Base-by-base conservation (phyloP, 2,888 invertebrate species). In the Epicampocera succincta region DNA sequence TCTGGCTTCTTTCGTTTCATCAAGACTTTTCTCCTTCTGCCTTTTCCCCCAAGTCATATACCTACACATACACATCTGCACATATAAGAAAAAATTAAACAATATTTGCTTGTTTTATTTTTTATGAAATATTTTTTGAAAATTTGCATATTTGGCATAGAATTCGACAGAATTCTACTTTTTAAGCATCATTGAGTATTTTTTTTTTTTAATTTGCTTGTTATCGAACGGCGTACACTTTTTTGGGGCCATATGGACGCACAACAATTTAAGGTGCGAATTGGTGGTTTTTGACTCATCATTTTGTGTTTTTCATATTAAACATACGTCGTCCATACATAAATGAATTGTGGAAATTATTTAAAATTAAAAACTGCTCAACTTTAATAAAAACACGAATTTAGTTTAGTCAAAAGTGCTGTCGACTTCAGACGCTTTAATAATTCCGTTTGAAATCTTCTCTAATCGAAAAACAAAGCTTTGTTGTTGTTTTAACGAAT, bases 161-260 rank as follows among this genome's bases (percentile, higher is more conserved):
- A 74, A 65, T 83, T 74, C 21, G 38, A 50, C 25, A 54, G 48
- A 40, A 40, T 54, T 58, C 56, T 66, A 33, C 46, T 56, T 42
- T 65, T 82, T 42, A 74, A 69, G 81, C 82, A 74, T 74, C 74
- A 74, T 48, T 74, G 73, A 74, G n/a, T 81, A 72, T 29, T 12
- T 46, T 50, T 65, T 68, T 38, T 13, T 42, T 21, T 46, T 38
- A 8, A 13, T 48, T 19, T 42, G 9, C 12, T 19, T 54, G 13
- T 15, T 46, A 15, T 56, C 25, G 38, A 63, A 56, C 73, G 63
- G 46, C 54, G 46, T 60, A 44, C 58, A 42, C 19, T 46, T 65
- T 72, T 15, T 40, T 8, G 15, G 40, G 38, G 29, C 76, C 77
- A 63, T 81, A 77, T 81, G 77, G 77, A 52, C 61, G 19, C 38